Percentiles rank a stretch among this genome's conserved stretches.
phyloP scores from a whole-genome alignment of 2,113 vertebrate species.

The Phycodurus eques region DNA sequence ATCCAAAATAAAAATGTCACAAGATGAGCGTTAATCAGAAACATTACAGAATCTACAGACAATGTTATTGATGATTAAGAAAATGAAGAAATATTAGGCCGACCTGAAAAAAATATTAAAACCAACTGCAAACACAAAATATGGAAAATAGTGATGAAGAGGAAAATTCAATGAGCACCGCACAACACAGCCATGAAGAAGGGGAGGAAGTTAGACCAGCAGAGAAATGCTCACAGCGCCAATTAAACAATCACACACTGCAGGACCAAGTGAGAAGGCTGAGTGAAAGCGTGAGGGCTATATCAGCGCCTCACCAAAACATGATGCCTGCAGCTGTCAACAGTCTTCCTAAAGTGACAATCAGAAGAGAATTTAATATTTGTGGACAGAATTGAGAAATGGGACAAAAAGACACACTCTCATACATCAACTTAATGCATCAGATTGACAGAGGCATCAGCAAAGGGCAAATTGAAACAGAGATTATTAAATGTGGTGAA shows the following conservation, averaged over 20 bases:
- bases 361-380: conserved; percentile 9
- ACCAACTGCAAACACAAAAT: rapidly evolving
- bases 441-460: background rate
- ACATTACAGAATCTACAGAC: background rate
- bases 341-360: background rate
- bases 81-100: background rate
- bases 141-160: background rate
- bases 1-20: background rate
- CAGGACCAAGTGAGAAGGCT: conserved; percentile 18
- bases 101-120: background rate
- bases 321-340: background rate
- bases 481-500: conserved; percentile 16
- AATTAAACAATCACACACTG: conserved; percentile 1
- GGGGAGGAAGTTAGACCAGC: background rate
- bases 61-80: conserved; percentile 3
- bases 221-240: conserved; percentile 3
- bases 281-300: background rate
- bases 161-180: background rate
- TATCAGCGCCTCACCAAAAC: background rate
- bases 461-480: conserved; percentile 12
- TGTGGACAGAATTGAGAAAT: conserved; percentile 3
- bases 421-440: background rate
- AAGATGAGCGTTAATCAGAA: background rate
- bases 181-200: background rate
- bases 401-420: conserved; percentile 4